Conservation (phyloP, 1,140 invertebrate species). For the Schlechtendalia chinensis region DNA sequence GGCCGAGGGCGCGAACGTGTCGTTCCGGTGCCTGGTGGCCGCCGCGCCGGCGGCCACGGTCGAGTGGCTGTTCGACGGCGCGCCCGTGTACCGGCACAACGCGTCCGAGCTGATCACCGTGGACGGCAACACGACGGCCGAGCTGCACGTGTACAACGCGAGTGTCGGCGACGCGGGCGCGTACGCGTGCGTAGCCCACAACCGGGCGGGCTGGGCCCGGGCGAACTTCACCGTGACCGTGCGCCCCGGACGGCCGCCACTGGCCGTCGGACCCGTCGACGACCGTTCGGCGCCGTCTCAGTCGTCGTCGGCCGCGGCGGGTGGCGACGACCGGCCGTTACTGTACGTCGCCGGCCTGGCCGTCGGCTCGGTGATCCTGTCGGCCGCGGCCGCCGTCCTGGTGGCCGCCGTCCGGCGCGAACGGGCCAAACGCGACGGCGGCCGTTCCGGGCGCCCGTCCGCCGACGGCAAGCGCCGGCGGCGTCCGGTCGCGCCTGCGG, state of each 20-base stretch:
- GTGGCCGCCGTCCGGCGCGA: constrained; percentile 54
- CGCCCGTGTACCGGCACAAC: constrained; percentile 68
- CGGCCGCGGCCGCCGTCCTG: background rate
- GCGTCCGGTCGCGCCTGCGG: constrained; percentile 54
- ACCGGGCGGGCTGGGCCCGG: constrained; percentile 71
- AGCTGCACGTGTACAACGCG: constrained; percentile 73
- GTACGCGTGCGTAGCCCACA: constrained; percentile 77
- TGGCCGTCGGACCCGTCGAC: constrained; percentile 65
- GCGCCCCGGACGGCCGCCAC: constrained; percentile 68
- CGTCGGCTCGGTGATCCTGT: constrained; percentile 51
- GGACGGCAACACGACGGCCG: constrained; percentile 66
- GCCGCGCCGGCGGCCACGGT: constrained; percentile 76
- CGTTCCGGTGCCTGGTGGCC: constrained; percentile 72
- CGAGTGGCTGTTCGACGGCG: constrained; percentile 77
- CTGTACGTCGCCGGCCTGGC: constrained; percentile 53
- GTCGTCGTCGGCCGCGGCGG: constrained; percentile 51
- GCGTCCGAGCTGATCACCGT: constrained; percentile 67
- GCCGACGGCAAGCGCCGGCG: constrained; percentile 56
- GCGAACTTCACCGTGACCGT: constrained; percentile 76
- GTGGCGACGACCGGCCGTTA: constrained; percentile 55
- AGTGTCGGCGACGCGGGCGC: constrained; percentile 75
- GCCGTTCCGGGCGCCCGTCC: constrained; percentile 53
- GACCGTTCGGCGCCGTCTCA: constrained; percentile 57
- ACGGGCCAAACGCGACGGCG: constrained; percentile 53
- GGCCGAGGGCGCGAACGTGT: constrained; percentile 74